Evolutionary conservation across 2,797 vertebrate genomes (phyloP).

Genomic region (Parotocinclus haroldoi): DNA sequence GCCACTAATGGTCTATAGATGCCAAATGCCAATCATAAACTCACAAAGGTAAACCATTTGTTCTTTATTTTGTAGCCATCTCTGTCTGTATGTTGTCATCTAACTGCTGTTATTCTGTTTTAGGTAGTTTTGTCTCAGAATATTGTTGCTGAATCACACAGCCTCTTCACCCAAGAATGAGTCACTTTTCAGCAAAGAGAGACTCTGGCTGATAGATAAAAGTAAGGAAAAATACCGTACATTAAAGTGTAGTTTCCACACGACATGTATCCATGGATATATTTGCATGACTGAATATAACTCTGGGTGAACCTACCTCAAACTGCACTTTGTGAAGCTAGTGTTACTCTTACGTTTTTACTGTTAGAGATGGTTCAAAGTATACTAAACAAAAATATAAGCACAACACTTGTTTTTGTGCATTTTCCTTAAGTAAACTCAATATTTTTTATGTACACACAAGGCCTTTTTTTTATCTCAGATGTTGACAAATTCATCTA

Average conservation of each 20-base stretch:
- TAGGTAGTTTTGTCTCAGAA: slow-evolving; percentile 17
- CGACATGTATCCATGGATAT: too few species aligned
- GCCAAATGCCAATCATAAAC: slow-evolving; percentile 48
- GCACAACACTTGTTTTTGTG: too few species aligned
- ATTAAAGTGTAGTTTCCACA: not conserved
- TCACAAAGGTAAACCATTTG: slow-evolving; percentile 43
- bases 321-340: too few species aligned
- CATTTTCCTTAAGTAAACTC: too few species aligned
- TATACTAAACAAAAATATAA: too few species aligned
- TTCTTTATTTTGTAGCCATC: slow-evolving; percentile 29
- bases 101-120: slow-evolving; percentile 34
- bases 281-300: too few species aligned
- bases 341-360: too few species aligned
- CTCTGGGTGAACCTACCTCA: too few species aligned
- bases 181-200: not conserved
- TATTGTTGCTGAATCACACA: slow-evolving; percentile 7
- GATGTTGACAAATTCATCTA: too few species aligned
- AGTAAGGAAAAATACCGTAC: not conserved
- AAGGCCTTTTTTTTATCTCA: too few species aligned
- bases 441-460: too few species aligned
- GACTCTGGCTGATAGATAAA: not conserved
- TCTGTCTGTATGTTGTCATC: slow-evolving; percentile 14
- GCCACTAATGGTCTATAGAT: slow-evolving; percentile 51
- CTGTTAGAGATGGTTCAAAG: too few species aligned
- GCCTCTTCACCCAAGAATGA: not conserved